Evolutionary conservation across 2,888 invertebrate genomes (phyloP), one percentile per base, ranked within the genome.

Genomic region (Girardia tigrina): DNA sequence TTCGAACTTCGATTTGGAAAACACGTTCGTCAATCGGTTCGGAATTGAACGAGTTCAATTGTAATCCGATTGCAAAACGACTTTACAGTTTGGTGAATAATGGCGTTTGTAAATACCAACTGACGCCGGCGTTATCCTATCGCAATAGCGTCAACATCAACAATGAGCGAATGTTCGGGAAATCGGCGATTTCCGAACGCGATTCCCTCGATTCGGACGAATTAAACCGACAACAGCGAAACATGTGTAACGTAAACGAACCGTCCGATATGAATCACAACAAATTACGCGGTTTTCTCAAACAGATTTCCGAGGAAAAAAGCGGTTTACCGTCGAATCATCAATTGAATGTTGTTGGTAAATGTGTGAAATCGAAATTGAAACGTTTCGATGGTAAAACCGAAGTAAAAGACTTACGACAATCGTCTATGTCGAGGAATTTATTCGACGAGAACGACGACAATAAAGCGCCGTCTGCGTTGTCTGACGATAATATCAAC

Each of bases 31-130:
- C 56, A 56, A n/a, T 56, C 23, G 23, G 56, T 23, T n/a, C 56
- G 4, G 56, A 56, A 56, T 56, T 56, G 4, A 20, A 23, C 23
- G 56, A 56, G 23, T 56, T 23, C 6, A 56, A n/a, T 56, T 56
- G 23, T 23, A 56, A 23, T 56, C 56, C 56, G 23, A 56, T 56
- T 8, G 56, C 56, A 20, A 56, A 56, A 56, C 4, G 56, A n/a
- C 56, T 56, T 56, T 56, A 56, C 23, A 56, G 56, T 56, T 56
- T 56, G 23, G 56, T 56, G n/a, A 56, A 56, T n/a, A 56, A 56
- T 16, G 23, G 23, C 56, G 23, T 20, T 56, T 56, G 56, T 56
- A n/a, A n/a, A n/a, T n/a, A n/a, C n/a, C n/a, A n/a, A n/a, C n/a
- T n/a, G n/a, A 56, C 56, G n/a, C 56, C 56, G n/a, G 23, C 23